These are phyloP conservation scores for Cynopterus sphinx DNA, from an alignment of 2,797 vertebrate species.

Conservation along the genomic window DNA sequence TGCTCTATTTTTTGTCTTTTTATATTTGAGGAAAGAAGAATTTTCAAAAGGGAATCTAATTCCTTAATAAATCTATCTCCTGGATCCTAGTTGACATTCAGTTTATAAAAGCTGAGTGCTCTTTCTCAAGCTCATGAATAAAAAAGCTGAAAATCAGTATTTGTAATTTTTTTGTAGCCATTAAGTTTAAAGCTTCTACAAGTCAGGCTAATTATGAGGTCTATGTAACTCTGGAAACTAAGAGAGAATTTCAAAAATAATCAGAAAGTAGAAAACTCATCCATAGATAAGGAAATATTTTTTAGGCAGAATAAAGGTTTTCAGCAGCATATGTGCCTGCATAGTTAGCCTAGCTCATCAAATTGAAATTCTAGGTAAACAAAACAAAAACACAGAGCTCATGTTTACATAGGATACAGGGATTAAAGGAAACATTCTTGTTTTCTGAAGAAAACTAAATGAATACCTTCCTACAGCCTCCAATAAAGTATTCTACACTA, in stretches of 20 bases:
- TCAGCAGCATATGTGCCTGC: not conserved
- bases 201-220: slow-evolving; percentile 15
- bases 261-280: not conserved
- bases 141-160: not conserved
- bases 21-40: slow-evolving; percentile 37
- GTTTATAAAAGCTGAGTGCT: not conserved
- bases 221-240: not conserved
- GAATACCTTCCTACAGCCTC: accelerated
- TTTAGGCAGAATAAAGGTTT: slow-evolving; percentile 12
- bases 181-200: slow-evolving; percentile 29
- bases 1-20: slow-evolving; percentile 63
- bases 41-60: slow-evolving; percentile 12
- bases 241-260: slow-evolving; percentile 29
- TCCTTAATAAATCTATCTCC: slow-evolving; percentile 2
- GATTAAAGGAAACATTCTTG: not conserved
- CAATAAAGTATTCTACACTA: not conserved
- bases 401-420: not conserved
- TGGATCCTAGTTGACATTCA: slow-evolving; percentile 23
- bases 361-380: slow-evolving; percentile 23
- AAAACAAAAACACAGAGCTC: not conserved
- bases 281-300: not conserved
- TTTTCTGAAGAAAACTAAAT: slow-evolving; percentile 12
- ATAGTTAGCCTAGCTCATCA: not conserved
- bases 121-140: not conserved
- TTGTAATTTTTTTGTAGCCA: not conserved